Conservation (phyloP, 2,797 vertebrate genomes). For the Aldrovandia affinis region DNA sequence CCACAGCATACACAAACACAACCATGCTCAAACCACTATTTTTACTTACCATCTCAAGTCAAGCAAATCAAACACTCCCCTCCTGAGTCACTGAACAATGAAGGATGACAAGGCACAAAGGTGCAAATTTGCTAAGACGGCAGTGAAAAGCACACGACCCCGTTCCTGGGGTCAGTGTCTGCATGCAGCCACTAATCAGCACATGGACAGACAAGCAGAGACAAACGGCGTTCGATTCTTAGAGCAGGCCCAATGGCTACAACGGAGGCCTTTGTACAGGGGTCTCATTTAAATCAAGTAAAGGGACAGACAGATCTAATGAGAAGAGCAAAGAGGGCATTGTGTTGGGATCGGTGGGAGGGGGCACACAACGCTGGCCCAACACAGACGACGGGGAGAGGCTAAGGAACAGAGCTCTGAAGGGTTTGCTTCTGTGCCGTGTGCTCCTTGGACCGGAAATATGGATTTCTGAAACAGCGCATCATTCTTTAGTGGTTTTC, state of each 20-base stretch:
- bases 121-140: not conserved
- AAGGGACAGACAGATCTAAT: constrained; percentile 4
- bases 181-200: not conserved
- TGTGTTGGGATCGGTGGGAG: not conserved
- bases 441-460: not conserved
- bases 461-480: not conserved
- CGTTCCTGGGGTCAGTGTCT: not conserved
- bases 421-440: not conserved
- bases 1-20: constrained; percentile 1
- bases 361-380: not conserved
- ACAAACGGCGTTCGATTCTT: not conserved
- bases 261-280: not conserved
- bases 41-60: constrained; percentile 6
- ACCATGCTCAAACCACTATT: constrained; percentile 24
- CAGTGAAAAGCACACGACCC: not conserved
- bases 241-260: not conserved
- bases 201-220: not conserved
- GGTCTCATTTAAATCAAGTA: not conserved
- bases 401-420: not conserved
- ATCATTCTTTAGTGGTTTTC: not conserved
- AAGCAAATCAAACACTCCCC: not conserved
- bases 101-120: not conserved
- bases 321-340: not conserved
- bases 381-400: not conserved
- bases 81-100: not conserved